Base-by-base conservation (phyloP, 1,140 invertebrate genomes). In the Laupala kohalensis region DNA sequence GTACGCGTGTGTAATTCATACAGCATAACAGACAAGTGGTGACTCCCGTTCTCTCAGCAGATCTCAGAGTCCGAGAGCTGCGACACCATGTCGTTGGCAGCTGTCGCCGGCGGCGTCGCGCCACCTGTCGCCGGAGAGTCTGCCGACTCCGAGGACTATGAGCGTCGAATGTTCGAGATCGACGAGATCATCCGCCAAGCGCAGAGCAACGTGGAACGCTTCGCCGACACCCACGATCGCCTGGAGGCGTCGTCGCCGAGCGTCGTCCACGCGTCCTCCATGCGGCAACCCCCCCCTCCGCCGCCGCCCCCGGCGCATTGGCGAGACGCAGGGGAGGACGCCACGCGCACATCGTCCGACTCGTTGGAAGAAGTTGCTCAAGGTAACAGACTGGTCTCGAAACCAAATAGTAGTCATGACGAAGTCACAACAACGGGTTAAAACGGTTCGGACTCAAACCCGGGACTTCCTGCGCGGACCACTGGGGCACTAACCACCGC, bases 111-210 rank as follows among this genome's bases (percentile, higher is more conserved):
- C 65, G 84, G 77, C 73, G 70, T 77, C 68, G 70, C 76, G 24
- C 75, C 72, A 12, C 76, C 77, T 19, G 75, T 75, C 64, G 79
- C 78, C 66, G 73, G 77, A 53, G 84, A 85, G 66, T 82, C 82
- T n/a, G 82, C 81, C 69, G 79, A 80, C 66, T 76, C 81, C 37
- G 85, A 86, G 74, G 88, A 90, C 76, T 89, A 89, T 72, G 88
- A 90, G 72, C 87, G 88, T 74, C 80, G 86, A 66, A 88, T 91
- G 79, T 88, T 87, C 76, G 88, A 90, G 78, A 90, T 90, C 65
- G 88, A 90, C 75, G 88, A 89, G 78, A 90, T 90, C 30, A 90
- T 90, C 75, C 82, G 85, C 69, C 86, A 89, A 76, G 88, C 88
- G 30, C 87, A 89, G 78, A 83, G 82, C 19, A 90, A 90, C 78